Evolutionary conservation across 2,888 invertebrate species (phyloP).

Genomic region (Scrobipalpa costella): DNA sequence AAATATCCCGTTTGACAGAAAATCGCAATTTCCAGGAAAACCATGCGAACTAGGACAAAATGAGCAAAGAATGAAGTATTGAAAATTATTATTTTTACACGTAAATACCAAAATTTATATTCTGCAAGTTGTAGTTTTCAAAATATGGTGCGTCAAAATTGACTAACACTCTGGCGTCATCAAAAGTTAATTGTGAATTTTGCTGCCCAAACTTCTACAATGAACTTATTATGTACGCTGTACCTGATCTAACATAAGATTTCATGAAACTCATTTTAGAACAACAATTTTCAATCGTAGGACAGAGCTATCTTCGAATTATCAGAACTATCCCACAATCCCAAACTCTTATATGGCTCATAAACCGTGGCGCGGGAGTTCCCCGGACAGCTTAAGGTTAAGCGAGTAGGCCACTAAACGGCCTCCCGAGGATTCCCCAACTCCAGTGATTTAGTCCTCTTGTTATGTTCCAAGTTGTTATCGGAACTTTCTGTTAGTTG

Average conservation of each 20-base stretch:
- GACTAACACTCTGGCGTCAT: too few relatives aligned
- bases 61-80: too few relatives aligned
- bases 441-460: conserved; percentile 39
- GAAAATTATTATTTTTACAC: too few relatives aligned
- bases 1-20: too few relatives aligned
- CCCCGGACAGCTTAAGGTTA: conserved; percentile 16
- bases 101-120: too few relatives aligned
- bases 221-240: too few relatives aligned
- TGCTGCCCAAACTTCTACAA: too few relatives aligned
- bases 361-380: conserved; percentile 8
- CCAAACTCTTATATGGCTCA: neutral
- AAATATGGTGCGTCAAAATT: too few relatives aligned
- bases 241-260: neutral
- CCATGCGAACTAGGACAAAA: too few relatives aligned
- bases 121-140: too few relatives aligned
- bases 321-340: neutral
- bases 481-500: conserved; percentile 31
- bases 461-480: conserved; percentile 33
- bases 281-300: neutral
- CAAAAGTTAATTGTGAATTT: too few relatives aligned
- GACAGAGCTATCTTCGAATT: neutral
- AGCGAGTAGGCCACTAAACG: conserved; percentile 43
- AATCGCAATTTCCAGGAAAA: too few relatives aligned
- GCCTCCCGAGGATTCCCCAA: conserved; percentile 38
- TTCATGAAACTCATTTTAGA: neutral